These are phyloP conservation scores for Styela clava DNA, from an alignment of 23 tunicate species.

Conservation along the genomic window DNA sequence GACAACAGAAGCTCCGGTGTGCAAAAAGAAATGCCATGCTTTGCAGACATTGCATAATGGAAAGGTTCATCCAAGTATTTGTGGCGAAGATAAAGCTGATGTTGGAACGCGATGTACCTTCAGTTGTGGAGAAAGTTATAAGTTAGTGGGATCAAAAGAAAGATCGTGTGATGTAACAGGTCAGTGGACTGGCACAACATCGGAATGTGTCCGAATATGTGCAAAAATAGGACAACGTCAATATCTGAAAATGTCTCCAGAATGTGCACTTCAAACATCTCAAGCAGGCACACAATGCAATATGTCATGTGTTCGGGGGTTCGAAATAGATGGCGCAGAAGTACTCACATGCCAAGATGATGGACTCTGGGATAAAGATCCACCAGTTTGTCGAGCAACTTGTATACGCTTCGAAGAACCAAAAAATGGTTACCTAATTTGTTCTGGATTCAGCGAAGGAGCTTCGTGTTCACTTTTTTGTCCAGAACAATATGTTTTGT, in stretches of 20 bases:
- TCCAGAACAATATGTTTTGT: constrained; percentile 1
- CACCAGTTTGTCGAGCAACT: background rate
- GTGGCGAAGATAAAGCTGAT: constrained; percentile 10
- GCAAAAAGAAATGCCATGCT: constrained; percentile 2
- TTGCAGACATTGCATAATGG: background rate
- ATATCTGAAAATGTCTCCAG: background rate
- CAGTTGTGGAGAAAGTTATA: constrained; percentile 36
- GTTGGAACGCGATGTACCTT: constrained; percentile 21
- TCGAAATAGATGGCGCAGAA: constrained; percentile 12
- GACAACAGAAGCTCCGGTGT: constrained; percentile 5
- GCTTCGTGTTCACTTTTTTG: constrained; percentile 33
- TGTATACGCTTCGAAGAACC: background rate
- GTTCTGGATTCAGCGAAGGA: constrained; percentile 7
- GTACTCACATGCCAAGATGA: constrained; percentile 4
- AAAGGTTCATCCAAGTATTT: constrained; percentile 21
- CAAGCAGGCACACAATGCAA: background rate
- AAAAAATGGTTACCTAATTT: background rate
- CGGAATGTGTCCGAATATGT: constrained; percentile 27
- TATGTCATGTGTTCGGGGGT: constrained; percentile 8
- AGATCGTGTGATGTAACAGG: constrained; percentile 35
- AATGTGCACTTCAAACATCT: background rate
- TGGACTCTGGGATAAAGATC: constrained; percentile 3
- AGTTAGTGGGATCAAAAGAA: constrained; percentile 1
- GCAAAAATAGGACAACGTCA: background rate
- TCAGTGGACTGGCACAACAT: constrained; percentile 15